Evolutionary conservation across 2,888 invertebrate genomes (phyloP).

Genomic region (Chrysolina oricalcia): DNA sequence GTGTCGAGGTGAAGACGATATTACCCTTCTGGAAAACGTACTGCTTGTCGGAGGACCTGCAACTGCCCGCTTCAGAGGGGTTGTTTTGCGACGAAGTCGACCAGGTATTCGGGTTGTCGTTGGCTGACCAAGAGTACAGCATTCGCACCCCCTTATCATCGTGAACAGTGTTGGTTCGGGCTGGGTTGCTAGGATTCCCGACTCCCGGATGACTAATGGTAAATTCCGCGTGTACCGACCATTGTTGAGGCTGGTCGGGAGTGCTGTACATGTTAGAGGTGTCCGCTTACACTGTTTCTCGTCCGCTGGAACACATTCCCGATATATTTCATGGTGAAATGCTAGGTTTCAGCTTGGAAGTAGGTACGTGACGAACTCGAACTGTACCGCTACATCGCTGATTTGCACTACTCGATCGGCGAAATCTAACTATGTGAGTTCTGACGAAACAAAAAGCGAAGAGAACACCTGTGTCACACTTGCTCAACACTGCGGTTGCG

Average conservation of each 20-base stretch:
- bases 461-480: slow-evolving; percentile 39
- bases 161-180: slow-evolving; percentile 68
- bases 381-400: neutral
- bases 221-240: slow-evolving; percentile 81
- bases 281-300: slow-evolving; percentile 42
- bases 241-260: slow-evolving; percentile 74
- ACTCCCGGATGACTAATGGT: slow-evolving; percentile 75
- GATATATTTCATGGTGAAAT: slow-evolving; percentile 2
- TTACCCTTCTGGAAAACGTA: slow-evolving; percentile 74
- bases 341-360: neutral
- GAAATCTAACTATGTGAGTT: neutral
- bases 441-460: slow-evolving; percentile 31
- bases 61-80: slow-evolving; percentile 40
- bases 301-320: neutral
- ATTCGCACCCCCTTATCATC: slow-evolving; percentile 74
- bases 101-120: slow-evolving; percentile 41
- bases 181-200: slow-evolving; percentile 69
- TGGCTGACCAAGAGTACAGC: slow-evolving; percentile 73
- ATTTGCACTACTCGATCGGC: neutral
- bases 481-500: slow-evolving; percentile 36
- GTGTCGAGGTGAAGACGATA: slow-evolving; percentile 74
- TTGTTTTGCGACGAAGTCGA: slow-evolving; percentile 36
- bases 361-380: neutral
- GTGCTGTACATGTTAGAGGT: slow-evolving; percentile 37
- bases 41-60: slow-evolving; percentile 35